Evolutionary conservation across 2,797 vertebrate genomes (phyloP).

Genomic region (Scomberomorus guttatus): DNA sequence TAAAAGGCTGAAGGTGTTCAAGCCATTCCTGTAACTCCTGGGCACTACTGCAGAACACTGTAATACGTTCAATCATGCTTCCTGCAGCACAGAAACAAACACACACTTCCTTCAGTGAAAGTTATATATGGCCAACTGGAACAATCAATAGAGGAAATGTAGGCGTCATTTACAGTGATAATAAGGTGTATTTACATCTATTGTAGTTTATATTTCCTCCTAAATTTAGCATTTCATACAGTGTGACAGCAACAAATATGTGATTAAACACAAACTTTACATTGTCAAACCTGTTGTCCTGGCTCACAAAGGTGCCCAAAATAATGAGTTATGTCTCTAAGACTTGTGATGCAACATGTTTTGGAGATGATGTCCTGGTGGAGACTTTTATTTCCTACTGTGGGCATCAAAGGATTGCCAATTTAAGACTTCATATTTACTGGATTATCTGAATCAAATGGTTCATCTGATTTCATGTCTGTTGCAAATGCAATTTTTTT

Average conservation of each 20-base stretch:
- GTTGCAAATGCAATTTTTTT: neutral
- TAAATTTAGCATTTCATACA: neutral
- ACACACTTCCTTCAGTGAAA: neutral
- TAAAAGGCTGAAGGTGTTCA: conserved; percentile 91
- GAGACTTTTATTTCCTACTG: neutral
- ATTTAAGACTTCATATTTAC: neutral
- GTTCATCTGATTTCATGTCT: neutral
- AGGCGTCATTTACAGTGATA: neutral
- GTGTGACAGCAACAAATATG: neutral
- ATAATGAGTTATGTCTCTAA: neutral
- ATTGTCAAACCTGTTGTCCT: neutral
- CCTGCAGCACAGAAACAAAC: conserved; percentile 63
- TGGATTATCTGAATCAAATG: neutral
- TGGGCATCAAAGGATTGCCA: neutral
- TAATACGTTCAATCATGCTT: conserved; percentile 87
- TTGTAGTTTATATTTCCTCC: neutral
- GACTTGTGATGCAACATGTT: neutral
- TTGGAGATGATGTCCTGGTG: neutral
- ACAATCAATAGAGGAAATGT: neutral
- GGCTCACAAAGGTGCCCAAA: neutral
- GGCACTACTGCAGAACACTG: conserved; percentile 89
- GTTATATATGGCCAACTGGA: neutral
- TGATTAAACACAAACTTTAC: neutral
- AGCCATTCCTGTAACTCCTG: conserved; percentile 97
- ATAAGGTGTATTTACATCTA: neutral